Evolutionary conservation across 2,113 vertebrate species (phyloP), one percentile per base, ranked within the genome.

Genomic region (Ophthalmolycus amberensis): DNA sequence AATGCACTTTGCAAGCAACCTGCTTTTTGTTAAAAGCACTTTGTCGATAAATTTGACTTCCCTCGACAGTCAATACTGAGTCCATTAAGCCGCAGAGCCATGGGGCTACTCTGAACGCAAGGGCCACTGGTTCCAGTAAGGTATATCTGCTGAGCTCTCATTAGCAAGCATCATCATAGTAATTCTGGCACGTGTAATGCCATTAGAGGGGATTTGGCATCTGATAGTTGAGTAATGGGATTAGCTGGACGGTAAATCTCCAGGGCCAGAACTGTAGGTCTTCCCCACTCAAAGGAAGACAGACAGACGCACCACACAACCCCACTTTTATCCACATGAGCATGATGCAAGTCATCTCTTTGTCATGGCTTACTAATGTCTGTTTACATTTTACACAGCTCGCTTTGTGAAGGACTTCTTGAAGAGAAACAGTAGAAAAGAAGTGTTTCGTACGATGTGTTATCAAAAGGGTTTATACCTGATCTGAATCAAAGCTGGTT

Each of bases 171-270:
- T 91, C 92, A 94, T 95, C 93, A 84, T 81, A 91, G 94, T 94
- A 90, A 87, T 91, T 93, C 93, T 93, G 94, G 92, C 95, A 89
- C 93, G 89, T 89, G 89, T 92, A 95, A 96, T 95, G 91, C 94
- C 88, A 95, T 96, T 92, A 96, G 95, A 95, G 89, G 91, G 92
- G 94, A 96, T 96, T 95, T 95, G 95, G 95, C 86, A 93, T 95
- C 94, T 95, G 94, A 96, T 96, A 96, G 95, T 96, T 93, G 92
- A 88, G 93, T 96, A 96, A 96, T 90, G 92, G 89, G 95, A 97
- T 96, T 95, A 96, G 88, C 73, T 75, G 77, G 68, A 67, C 88
- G 73, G 89, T 91, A 94, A 94, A 93, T 85, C 90, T 91, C 83
- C 78, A 86, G 74, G 56, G 85, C 83, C 76, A 86, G 73, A 81